phyloP scores from a whole-genome alignment of 2,888 invertebrate species.

The Artemia sinica region DNA sequence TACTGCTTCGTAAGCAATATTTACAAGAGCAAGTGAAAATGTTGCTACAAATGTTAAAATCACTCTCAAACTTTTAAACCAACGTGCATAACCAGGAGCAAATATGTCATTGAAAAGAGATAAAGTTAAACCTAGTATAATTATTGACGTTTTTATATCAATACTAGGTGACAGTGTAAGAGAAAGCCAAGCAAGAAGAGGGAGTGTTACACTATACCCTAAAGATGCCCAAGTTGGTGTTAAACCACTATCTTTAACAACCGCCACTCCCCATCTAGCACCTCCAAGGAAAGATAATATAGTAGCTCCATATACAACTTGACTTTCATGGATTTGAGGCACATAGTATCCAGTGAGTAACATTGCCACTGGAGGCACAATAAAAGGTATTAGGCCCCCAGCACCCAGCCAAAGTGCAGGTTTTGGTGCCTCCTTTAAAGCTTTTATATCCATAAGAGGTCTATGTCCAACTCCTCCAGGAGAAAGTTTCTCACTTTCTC shows the following conservation, averaged over 20 bases:
- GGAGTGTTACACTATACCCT: neutral
- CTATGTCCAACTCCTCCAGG: too few species aligned
- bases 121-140: neutral
- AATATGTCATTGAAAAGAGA: neutral
- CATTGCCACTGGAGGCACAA: neutral
- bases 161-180: neutral
- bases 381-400: conserved; percentile 1
- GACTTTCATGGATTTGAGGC: neutral
- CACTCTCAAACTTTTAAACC: conserved; percentile 1
- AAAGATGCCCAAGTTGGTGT: neutral
- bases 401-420: neutral
- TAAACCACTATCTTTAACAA: neutral
- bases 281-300: neutral
- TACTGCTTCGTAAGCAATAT: neutral
- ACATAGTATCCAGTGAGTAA: conserved; percentile 1
- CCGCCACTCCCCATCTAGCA: neutral
- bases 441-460: too few species aligned
- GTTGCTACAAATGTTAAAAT: conserved; percentile 7
- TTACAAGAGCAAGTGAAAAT: neutral
- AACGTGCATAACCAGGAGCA: neutral
- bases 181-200: conserved; percentile 4
- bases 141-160: neutral
- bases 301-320: neutral
- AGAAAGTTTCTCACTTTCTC: too few species aligned
- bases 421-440: neutral